Evolutionary conservation across 2,113 vertebrate genomes (phyloP), one percentile per base, ranked within the genome.

Genomic region (Misgurnus mizolepis): DNA sequence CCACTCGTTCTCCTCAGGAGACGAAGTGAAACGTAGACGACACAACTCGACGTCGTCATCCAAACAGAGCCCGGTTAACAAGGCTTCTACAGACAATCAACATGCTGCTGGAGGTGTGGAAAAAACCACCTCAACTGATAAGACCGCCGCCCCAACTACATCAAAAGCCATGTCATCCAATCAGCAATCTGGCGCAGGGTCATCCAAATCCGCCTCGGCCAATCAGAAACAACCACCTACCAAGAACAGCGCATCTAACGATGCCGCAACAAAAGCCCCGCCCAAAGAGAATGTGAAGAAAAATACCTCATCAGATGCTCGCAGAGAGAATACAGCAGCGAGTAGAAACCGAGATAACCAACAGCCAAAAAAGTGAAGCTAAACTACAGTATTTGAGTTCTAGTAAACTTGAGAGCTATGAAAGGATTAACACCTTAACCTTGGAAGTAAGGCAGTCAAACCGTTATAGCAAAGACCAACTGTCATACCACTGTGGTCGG

Each of bases 11-110:
- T 92, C 91, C 67, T 76, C 88, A 45, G 91, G 87, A 76, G 95
- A 96, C 15, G 94, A 96, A 9, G 89, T 86, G 17, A 85, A 89
- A 71, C 90, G 79, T 58, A 91, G 72, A 10, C 90, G 93, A 82
- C 92, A 92, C 82, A 84, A 41, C 43, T 88, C 62, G 3, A 69
- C 75, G 67, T 86, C 89, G 41, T 85, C 89, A 64, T 85, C 88
- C 4, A 92, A 89, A 86, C 67, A 85, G 0, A 81, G 73, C 71
- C 41, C 58, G 68, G 85, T 76, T 61, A 12, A 88, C 87, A 91
- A 83, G 64, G 39, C 34, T 6, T 67, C 76, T 40, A 56, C 79
- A 62, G 68, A 62, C 72, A 80, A 55, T 49, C 82, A 71, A 8
- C 53, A 62, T 55, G 53, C 83, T 45, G 66, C 71, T 66, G 76